These are phyloP conservation scores for Galaxea fascicularis DNA, from an alignment of 92 coral and sea anemone genomes.

Conservation along the genomic window DNA sequence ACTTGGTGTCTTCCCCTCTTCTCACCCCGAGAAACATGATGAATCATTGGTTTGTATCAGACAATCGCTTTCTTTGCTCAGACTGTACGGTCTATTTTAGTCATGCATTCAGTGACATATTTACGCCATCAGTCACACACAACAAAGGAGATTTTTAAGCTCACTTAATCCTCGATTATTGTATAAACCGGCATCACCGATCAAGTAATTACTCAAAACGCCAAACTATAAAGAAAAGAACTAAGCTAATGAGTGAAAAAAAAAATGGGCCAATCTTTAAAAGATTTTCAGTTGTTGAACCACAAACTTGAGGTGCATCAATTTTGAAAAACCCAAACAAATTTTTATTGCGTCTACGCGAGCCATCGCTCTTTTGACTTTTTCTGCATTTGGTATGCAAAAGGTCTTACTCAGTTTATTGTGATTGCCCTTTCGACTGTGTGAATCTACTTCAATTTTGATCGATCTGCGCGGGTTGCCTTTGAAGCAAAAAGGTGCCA, in stretches of 20 bases:
- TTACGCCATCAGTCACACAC: neutral
- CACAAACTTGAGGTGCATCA: no score
- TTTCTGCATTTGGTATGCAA: no score
- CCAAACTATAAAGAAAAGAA: neutral
- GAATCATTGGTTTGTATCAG: neutral
- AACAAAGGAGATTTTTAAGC: conserved; percentile 18
- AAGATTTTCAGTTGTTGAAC: neutral
- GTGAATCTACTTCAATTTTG: no score
- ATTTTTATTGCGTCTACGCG: no score
- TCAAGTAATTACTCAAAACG: neutral
- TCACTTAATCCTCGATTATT: conserved; percentile 19
- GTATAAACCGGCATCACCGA: neutral
- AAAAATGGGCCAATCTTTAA: neutral
- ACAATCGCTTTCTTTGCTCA: no score
- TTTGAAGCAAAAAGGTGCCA: no score
- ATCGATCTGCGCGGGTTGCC: no score
- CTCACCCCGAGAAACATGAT: neutral
- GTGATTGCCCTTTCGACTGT: no score
- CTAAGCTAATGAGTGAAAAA: neutral
- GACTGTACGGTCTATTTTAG: neutral
- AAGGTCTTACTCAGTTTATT: no score
- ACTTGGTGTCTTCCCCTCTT: neutral
- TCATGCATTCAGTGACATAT: neutral
- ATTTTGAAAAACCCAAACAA: no score
- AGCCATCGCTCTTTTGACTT: no score